A percentile compares a stretch with the other conserved stretches of the same genome.
Evolutionary conservation across 2,797 vertebrate genomes (phyloP).

Genomic region (Limnodromus scolopaceus): DNA sequence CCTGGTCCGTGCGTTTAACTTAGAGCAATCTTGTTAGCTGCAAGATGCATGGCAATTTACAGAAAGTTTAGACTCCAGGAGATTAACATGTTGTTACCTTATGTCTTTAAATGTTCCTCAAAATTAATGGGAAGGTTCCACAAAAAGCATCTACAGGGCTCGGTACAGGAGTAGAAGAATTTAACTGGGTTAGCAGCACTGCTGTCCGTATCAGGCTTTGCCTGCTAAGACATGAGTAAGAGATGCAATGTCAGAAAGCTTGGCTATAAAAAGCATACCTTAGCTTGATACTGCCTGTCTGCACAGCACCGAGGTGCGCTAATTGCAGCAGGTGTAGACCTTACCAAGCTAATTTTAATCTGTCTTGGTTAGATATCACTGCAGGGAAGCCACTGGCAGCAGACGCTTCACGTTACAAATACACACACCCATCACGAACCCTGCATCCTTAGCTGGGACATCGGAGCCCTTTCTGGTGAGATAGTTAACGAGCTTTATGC

Average conservation of each 20-base stretch:
- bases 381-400: not conserved
- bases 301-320: not conserved
- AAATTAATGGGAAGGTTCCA: not conserved
- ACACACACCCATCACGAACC: fast-evolving
- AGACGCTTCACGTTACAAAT: not conserved
- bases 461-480: not conserved
- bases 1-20: not conserved
- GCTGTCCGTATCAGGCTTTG: not conserved
- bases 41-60: not conserved
- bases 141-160: not conserved
- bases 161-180: not conserved
- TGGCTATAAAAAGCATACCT: not conserved
- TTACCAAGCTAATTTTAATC: not conserved
- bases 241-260: not conserved
- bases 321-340: not conserved
- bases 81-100: not conserved
- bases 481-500: not conserved
- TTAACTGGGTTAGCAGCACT: not conserved
- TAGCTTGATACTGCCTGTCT: not conserved
- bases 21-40: not conserved
- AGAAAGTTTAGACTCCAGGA: not conserved
- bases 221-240: not conserved
- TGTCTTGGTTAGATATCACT: not conserved
- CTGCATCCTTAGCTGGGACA: not conserved
- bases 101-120: not conserved